Percentiles rank a stretch among this genome's conserved stretches.
These are phyloP conservation scores for Passer domesticus DNA, from an alignment of 2,113 vertebrate species.

Conservation along the genomic window DNA sequence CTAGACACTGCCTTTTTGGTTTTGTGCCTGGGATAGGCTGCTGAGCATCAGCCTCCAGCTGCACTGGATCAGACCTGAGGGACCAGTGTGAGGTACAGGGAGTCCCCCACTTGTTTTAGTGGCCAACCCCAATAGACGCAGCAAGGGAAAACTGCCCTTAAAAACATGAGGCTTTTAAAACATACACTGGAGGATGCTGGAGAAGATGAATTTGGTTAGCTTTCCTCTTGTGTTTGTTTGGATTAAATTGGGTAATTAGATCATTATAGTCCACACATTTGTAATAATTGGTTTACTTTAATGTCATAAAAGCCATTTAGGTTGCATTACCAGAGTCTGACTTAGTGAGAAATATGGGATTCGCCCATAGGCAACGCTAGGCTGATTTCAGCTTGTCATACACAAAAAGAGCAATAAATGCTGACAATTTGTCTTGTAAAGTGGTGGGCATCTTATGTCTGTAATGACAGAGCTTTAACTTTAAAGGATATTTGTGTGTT, in stretches of 20 bases:
- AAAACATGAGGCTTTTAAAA: neutral
- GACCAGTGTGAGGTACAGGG: neutral
- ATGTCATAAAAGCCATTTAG: conserved; percentile 1
- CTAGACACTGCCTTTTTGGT: neutral
- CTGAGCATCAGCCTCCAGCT: neutral
- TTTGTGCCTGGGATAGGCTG: neutral
- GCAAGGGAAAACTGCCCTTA: neutral
- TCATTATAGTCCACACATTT: neutral
- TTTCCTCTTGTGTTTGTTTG: neutral
- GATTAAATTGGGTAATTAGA: neutral
- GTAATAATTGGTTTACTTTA: conserved; percentile 23
- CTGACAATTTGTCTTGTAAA: neutral
- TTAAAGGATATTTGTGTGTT: neutral
- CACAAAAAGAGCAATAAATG: neutral
- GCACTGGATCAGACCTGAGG: rapidly evolving
- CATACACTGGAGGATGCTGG: neutral
- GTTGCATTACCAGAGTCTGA: neutral
- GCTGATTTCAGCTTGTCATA: neutral
- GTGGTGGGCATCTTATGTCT: neutral
- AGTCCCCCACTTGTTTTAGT: neutral
- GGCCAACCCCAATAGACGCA: rapidly evolving
- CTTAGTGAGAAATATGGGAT: neutral
- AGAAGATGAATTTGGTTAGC: neutral
- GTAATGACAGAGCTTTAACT: neutral
- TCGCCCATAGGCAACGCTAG: neutral